Evolutionary conservation across 2,888 invertebrate genomes (phyloP).

Genomic region (Hofmannophila pseudospretella): DNA sequence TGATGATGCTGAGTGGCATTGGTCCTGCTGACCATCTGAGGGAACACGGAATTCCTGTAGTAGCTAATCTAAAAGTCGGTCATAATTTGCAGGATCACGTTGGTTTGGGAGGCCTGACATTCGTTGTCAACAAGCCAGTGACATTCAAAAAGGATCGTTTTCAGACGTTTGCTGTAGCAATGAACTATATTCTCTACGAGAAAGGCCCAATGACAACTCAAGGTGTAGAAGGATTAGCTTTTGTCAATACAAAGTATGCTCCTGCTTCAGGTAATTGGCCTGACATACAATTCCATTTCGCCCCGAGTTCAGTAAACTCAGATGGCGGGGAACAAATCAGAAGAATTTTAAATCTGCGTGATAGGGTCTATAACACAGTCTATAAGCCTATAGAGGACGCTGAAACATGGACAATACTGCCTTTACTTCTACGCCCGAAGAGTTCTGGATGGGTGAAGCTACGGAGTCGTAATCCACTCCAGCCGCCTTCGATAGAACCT

Average conservation of each 20-base stretch:
- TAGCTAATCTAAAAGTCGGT: conserved; percentile 87
- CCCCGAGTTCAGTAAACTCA: conserved; percentile 89
- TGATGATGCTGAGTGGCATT: conserved; percentile 94
- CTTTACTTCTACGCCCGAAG: conserved; percentile 88
- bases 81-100: conserved; percentile 93
- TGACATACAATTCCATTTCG: conserved; percentile 92
- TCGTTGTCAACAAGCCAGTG: conserved; percentile 87
- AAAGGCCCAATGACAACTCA: conserved; percentile 90
- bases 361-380: conserved; percentile 89
- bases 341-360: conserved; percentile 85
- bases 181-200: conserved; percentile 89
- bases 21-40: conserved; percentile 87
- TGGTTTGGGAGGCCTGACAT: conserved; percentile 90
- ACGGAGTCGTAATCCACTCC: conserved; percentile 87
- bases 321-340: conserved; percentile 89
- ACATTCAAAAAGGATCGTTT: conserved; percentile 87
- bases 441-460: conserved; percentile 93
- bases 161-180: conserved; percentile 85
- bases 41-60: conserved; percentile 83
- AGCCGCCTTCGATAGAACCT: conserved; percentile 91
- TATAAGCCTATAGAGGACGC: conserved; percentile 88
- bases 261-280: conserved; percentile 87
- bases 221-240: conserved; percentile 92
- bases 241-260: conserved; percentile 92
- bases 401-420: conserved; percentile 91